Evolutionary conservation across 2,797 vertebrate species (phyloP), one percentile per base, ranked within the genome.

Genomic region (Tenualosa thibaudeaui): DNA sequence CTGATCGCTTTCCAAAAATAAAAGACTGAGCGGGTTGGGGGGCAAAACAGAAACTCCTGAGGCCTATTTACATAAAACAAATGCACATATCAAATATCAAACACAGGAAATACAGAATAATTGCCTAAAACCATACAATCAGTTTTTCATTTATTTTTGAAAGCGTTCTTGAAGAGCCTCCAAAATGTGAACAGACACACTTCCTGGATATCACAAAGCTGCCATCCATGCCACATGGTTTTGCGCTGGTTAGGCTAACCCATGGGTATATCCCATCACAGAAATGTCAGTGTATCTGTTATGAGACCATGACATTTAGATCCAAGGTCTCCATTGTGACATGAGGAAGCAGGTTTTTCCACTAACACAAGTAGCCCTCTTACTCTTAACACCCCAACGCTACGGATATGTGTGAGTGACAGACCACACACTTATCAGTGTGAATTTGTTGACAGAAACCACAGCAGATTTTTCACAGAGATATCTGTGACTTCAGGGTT

Each of bases 301-400:
- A 94, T 95, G 95, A 96, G 95, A 95, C 94, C 94, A 92, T 96
- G 95, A 95, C 95, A 96, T 95, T 96, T 95, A 95, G 93, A 94
- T 94, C 92, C 91, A 94, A 94, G 92, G 93, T 95, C 92, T 94
- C 92, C 91, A 94, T 94, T 95, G 93, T 95, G 92, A 93, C 94
- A 94, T 91, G 92, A 93, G 92, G 90, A 90, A 92, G 92, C 91
- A 92, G 91, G 91, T 94, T 94, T 92, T 93, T 19, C 93, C 92
- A 91, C 24, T 93, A 93, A 94, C 94, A 91, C 93, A 92, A 92
- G 90, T 92, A 92, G 91, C 92, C 89, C 75, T 46, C 50, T 9
- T 22, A 89, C 93, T 92, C 92, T 8, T 89, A 90, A 88, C 81
- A 88, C 89, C 90, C 86, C 84, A 89, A 89, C 85, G 8, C 50